Evolutionary conservation across 2,888 invertebrate genomes (phyloP).

Genomic region (Dynastes tityus): DNA sequence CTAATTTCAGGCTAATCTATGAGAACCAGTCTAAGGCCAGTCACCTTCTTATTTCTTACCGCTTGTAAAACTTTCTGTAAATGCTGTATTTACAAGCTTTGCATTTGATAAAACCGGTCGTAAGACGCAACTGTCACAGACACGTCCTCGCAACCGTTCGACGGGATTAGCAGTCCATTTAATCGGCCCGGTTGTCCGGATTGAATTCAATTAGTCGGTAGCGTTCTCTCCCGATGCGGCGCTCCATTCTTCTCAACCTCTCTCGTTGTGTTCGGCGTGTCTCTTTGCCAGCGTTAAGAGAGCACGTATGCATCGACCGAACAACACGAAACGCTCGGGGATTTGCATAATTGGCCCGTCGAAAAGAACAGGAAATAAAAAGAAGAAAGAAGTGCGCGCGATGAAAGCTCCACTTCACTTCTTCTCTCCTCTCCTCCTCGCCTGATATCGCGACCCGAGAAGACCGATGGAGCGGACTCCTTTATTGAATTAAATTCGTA

Average conservation of each 20-base stretch:
- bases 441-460: neutral
- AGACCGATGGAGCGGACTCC: conserved; percentile 23
- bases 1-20: too few species aligned
- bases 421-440: neutral
- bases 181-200: conserved; percentile 28
- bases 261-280: neutral
- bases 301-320: conserved; percentile 7
- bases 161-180: conserved; percentile 38
- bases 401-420: conserved; percentile 22
- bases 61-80: neutral
- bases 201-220: conserved; percentile 42
- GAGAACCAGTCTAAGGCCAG: too few species aligned
- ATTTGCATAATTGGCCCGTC: conserved; percentile 44
- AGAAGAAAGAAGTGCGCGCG: conserved; percentile 28
- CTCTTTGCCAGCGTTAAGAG: neutral
- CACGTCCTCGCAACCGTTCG: conserved; percentile 14
- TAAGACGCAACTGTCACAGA: conserved; percentile 18
- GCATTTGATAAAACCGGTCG: neutral
- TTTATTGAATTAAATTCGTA: conserved; percentile 44
- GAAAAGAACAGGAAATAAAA: conserved; percentile 39
- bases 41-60: too few species aligned
- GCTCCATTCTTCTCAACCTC: neutral
- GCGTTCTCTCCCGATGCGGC: conserved; percentile 13
- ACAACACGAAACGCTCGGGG: conserved; percentile 10
- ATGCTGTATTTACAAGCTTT: neutral